Conservation (phyloP, 2,888 invertebrate genomes). For the Ptycholaimellus sp. region DNA sequence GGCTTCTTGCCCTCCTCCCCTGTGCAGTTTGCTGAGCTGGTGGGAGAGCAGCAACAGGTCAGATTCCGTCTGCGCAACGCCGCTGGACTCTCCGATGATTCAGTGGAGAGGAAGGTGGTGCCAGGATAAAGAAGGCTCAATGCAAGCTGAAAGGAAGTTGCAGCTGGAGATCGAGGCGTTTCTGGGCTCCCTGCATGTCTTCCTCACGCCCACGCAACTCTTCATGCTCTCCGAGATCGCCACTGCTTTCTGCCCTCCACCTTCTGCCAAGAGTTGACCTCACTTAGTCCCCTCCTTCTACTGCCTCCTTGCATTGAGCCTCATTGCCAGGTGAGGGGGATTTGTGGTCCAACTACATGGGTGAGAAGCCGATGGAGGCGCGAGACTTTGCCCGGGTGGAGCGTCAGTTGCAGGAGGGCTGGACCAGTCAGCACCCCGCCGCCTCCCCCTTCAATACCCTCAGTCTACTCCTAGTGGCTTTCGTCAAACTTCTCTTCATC, state of each 20-base stretch:
- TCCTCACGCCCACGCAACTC: constrained; percentile 13
- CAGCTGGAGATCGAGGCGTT: constrained; percentile 16
- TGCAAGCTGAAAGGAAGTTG: not conserved
- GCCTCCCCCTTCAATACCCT: too few species aligned
- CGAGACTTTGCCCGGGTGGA: constrained; percentile 7
- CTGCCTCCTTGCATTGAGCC: not conserved
- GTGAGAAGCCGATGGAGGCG: constrained; percentile 5
- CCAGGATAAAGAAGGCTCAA: not conserved
- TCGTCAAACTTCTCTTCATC: too few species aligned
- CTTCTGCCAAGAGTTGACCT: constrained; percentile 7
- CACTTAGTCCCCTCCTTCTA: constrained; percentile 1
- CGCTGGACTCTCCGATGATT: too few species aligned
- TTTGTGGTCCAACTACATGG: not conserved
- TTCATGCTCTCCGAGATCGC: constrained; percentile 7
- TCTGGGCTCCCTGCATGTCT: constrained; percentile 10
- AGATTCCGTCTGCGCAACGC: too few species aligned
- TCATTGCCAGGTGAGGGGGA: too few species aligned
- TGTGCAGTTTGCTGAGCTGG: too few species aligned
- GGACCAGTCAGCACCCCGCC: too few species aligned
- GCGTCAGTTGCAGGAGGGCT: not conserved
- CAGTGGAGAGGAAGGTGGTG: not conserved
- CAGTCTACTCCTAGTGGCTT: not conserved
- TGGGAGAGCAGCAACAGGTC: too few species aligned
- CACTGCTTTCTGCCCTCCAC: not conserved
- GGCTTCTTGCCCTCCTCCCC: too few species aligned